Conservation (phyloP, 2,888 invertebrate species). For the Eupithecia exiguata region DNA sequence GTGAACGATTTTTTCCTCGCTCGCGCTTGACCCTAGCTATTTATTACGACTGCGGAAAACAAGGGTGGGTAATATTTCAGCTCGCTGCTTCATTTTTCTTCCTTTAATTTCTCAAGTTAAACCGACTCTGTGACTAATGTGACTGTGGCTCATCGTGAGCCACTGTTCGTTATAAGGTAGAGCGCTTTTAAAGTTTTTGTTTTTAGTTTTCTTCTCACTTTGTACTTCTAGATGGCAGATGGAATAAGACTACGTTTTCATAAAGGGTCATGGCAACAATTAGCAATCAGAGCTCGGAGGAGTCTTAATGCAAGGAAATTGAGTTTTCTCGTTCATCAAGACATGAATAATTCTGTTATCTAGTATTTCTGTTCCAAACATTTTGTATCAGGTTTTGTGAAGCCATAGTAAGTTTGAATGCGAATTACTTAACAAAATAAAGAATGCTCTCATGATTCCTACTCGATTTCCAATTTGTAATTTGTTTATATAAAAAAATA, state of each 20-base stretch:
- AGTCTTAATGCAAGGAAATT: constrained; percentile 44
- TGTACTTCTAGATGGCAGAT: constrained; percentile 7
- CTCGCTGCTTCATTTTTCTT: constrained; percentile 50
- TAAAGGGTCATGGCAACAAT: constrained; percentile 41
- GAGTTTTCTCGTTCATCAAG: constrained; percentile 42
- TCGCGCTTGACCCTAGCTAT: constrained; percentile 56
- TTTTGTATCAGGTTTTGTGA: not conserved
- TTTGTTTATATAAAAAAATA: no score
- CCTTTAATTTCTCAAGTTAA: constrained; percentile 46
- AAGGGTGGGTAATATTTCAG: constrained; percentile 54
- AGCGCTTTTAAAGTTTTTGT: constrained; percentile 5
- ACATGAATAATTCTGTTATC: constrained; percentile 38
- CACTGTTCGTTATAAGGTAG: constrained; percentile 32
- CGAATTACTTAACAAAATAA: not conserved
- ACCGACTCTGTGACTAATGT: constrained; percentile 41
- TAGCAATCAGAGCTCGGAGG: constrained; percentile 43
- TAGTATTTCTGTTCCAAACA: constrained; percentile 25
- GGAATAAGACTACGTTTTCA: constrained; percentile 23
- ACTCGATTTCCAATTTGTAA: not conserved
- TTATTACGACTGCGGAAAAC: constrained; percentile 55
- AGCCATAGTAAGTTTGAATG: not conserved
- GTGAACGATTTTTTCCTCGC: constrained; percentile 59
- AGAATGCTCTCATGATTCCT: not conserved
- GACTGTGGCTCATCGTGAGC: constrained; percentile 36
- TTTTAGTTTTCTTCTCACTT: constrained; percentile 25